These are phyloP conservation scores for Trachelus iudaicus DNA, from an alignment of 2,888 invertebrate genomes.

Conservation along the genomic window DNA sequence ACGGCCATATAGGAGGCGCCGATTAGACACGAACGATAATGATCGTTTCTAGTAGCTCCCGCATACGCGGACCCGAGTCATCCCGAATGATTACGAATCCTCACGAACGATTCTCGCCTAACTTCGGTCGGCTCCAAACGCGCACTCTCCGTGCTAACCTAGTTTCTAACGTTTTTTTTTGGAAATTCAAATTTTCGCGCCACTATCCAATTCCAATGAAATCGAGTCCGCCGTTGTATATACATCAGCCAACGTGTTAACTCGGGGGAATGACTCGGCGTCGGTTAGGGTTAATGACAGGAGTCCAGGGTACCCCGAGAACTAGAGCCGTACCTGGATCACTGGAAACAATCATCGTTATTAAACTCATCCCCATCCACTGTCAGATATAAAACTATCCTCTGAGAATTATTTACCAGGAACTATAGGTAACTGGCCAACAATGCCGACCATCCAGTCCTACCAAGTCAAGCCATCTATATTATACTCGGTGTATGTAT, in stretches of 20 bases:
- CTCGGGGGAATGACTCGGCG: slow-evolving; percentile 29
- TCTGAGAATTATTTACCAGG: slow-evolving; percentile 45
- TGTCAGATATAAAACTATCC: slow-evolving; percentile 44
- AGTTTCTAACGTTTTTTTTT: background rate
- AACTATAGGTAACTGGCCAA: slow-evolving; percentile 21
- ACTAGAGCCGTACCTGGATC: slow-evolving; percentile 27
- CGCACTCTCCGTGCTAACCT: background rate
- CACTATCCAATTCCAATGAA: background rate
- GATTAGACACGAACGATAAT: slow-evolving; percentile 11
- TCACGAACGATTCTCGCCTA: background rate
- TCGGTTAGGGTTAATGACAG: slow-evolving; percentile 16
- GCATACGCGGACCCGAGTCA: background rate
- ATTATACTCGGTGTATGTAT: background rate
- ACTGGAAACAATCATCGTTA: slow-evolving; percentile 58
- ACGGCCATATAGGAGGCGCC: slow-evolving; percentile 16
- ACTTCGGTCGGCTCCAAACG: background rate
- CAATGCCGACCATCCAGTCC: background rate
- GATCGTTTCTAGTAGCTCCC: background rate
- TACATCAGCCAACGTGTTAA: slow-evolving; percentile 8
- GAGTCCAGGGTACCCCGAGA: background rate
- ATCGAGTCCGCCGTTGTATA: background rate
- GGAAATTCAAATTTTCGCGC: slow-evolving; percentile 1
- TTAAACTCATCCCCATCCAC: slow-evolving; percentile 47
- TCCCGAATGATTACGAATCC: background rate
- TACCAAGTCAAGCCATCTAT: too few relatives aligned